These are phyloP conservation scores for Pristis pectinata DNA, from an alignment of 2,797 vertebrate species.

Conservation along the genomic window DNA sequence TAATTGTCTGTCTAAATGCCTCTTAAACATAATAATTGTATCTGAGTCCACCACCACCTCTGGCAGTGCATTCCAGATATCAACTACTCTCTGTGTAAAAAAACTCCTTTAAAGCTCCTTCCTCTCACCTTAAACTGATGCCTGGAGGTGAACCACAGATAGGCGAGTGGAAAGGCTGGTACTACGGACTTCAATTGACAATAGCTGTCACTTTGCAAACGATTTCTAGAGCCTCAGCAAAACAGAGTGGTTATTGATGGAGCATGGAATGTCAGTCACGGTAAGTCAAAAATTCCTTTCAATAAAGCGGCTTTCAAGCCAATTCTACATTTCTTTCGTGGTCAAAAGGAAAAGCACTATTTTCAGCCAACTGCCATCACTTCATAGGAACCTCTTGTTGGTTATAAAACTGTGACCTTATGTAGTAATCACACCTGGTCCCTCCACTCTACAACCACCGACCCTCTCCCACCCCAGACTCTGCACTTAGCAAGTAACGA, in stretches of 20 bases:
- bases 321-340: neutral
- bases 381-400: neutral
- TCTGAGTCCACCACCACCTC: no score
- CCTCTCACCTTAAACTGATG: no score
- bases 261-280: neutral
- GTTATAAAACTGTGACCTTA: neutral
- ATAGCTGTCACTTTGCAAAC: neutral
- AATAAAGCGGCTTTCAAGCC: neutral
- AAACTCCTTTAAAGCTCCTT: no score
- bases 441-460: neutral
- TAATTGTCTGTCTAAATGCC: no score
- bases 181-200: neutral
- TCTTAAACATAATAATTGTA: no score
- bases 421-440: neutral
- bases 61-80: no score
- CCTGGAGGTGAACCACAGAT: neutral
- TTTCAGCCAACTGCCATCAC: neutral
- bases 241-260: neutral
- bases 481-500: neutral
- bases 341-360: neutral
- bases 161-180: neutral
- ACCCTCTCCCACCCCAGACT: neutral
- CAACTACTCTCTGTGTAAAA: no score
- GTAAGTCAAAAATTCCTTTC: neutral
- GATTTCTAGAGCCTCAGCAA: neutral